These are phyloP conservation scores for Andrena chrysosceles DNA, from an alignment of 2,888 invertebrate genomes.

Conservation along the genomic window DNA sequence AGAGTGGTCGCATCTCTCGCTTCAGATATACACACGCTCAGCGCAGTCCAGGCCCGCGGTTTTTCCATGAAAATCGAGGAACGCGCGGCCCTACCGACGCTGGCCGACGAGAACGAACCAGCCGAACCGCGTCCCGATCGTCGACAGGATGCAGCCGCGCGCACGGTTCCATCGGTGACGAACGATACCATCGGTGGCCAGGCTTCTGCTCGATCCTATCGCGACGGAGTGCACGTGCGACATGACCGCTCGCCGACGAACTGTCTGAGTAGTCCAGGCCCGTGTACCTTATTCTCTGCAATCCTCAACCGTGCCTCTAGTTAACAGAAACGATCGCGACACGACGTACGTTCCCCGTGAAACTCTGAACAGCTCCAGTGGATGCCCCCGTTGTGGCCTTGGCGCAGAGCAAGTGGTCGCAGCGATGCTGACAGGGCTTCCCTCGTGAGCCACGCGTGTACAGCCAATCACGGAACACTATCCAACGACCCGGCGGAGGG, in stretches of 20 bases:
- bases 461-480: slow-evolving; percentile 27
- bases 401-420: slow-evolving; percentile 4
- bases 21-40: slow-evolving; percentile 75
- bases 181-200: slow-evolving; percentile 51
- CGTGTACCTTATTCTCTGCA: background rate
- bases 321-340: slow-evolving; percentile 59
- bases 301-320: slow-evolving; percentile 28
- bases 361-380: background rate
- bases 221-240: slow-evolving; percentile 66
- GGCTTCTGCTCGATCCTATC: slow-evolving; percentile 32
- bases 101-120: slow-evolving; percentile 61
- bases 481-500: slow-evolving; percentile 44
- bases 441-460: background rate
- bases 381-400: slow-evolving; percentile 9
- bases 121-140: slow-evolving; percentile 49
- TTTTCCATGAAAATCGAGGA: slow-evolving; percentile 73
- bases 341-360: background rate
- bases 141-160: slow-evolving; percentile 58
- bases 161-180: slow-evolving; percentile 63
- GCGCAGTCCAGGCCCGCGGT: slow-evolving; percentile 64
- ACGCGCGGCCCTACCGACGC: slow-evolving; percentile 67
- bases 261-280: slow-evolving; percentile 5
- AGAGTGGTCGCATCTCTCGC: slow-evolving; percentile 84
- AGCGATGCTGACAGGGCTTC: slow-evolving; percentile 6
- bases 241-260: slow-evolving; percentile 32